These are phyloP conservation scores for Umimayanthus kanabou DNA, from an alignment of 92 coral and sea anemone genomes.

Conservation along the genomic window DNA sequence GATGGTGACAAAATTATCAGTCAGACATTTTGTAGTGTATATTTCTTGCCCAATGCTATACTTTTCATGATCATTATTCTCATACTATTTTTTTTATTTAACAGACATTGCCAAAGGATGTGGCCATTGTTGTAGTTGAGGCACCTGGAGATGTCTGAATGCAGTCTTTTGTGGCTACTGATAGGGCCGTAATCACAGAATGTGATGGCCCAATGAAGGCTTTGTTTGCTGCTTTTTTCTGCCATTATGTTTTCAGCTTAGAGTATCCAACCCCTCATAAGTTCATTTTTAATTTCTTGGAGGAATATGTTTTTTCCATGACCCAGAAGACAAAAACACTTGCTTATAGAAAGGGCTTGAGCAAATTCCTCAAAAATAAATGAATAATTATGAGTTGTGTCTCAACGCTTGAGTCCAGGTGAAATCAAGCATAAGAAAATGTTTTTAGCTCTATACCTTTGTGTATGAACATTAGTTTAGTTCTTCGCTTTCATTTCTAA, in stretches of 20 bases:
- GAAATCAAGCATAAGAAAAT: too few species aligned
- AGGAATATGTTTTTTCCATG: conserved; percentile 8
- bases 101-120: not conserved
- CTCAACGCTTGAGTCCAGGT: too few species aligned
- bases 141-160: not conserved
- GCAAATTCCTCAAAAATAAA: conserved; percentile 14
- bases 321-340: not conserved
- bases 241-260: not conserved
- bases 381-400: not conserved
- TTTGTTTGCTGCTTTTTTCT: not conserved
- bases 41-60: conserved; percentile 12
- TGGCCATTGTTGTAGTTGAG: conserved; percentile 3
- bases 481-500: too few species aligned
- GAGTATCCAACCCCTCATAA: conserved; percentile 10
- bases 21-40: not conserved
- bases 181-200: not conserved
- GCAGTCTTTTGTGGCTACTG: conserved; percentile 1
- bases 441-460: too few species aligned
- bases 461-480: too few species aligned
- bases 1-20: conserved; percentile 2
- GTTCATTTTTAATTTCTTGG: conserved; percentile 3
- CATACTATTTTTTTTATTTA: not conserved
- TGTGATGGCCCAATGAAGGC: conserved; percentile 23
- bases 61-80: conserved; percentile 3
- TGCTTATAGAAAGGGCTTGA: conserved; percentile 5